Conservation (phyloP, 37 sponge, comb jelly and placozoan genomes). For the Chondrosia reniformis region DNA sequence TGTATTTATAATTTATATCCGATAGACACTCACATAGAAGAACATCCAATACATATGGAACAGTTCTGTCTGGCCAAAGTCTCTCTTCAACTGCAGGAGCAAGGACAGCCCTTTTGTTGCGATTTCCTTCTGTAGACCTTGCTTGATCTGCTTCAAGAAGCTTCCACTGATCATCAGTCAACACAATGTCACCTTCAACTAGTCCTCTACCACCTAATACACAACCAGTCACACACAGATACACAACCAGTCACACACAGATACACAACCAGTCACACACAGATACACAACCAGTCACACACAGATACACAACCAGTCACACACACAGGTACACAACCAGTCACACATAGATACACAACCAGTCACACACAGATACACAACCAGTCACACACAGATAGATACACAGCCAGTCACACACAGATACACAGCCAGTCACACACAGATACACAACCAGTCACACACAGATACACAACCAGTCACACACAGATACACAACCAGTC, state of each 20-base stretch:
- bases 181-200: slow-evolving; percentile 51
- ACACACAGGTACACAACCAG: slow-evolving; percentile 30
- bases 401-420: too few relatives aligned
- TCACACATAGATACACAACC: too few relatives aligned
- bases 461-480: too few relatives aligned
- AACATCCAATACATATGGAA: neutral
- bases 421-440: too few relatives aligned
- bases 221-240: neutral
- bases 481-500: too few relatives aligned
- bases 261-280: neutral
- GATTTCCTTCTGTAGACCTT: too few relatives aligned
- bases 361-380: too few relatives aligned
- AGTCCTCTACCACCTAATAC: neutral
- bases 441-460: too few relatives aligned
- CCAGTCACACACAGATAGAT: too few relatives aligned
- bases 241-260: neutral
- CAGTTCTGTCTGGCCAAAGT: neutral
- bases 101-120: too few relatives aligned
- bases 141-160: too few relatives aligned
- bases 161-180: slow-evolving; percentile 41
- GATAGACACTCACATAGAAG: neutral
- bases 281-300: neutral
- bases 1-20: neutral
- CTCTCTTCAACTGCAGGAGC: neutral
- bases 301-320: slow-evolving; percentile 26